phyloP scores from a whole-genome alignment of 2,888 invertebrate species.

The Drosophila limbata region DNA sequence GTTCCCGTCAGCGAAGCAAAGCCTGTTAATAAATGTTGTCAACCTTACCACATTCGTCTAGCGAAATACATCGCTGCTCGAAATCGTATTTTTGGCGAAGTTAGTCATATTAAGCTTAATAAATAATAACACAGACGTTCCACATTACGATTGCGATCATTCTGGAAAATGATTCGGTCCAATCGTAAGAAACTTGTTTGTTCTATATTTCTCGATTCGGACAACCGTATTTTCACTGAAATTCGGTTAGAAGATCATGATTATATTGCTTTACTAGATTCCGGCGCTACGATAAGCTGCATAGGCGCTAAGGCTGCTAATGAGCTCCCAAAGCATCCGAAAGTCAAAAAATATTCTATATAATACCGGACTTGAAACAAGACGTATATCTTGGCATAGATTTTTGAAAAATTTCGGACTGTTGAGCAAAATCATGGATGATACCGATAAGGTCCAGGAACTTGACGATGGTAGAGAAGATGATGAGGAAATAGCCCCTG shows the following conservation, averaged over 20 bases:
- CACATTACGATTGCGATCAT: neutral
- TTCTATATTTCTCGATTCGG: neutral
- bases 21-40: neutral
- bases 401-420: conserved; percentile 1
- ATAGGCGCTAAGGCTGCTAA: neutral
- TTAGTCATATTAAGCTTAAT: neutral
- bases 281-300: conserved; percentile 4
- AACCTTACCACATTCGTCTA: conserved; percentile 2
- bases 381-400: neutral
- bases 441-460: neutral
- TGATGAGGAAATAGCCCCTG: neutral
- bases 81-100: neutral
- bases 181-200: neutral
- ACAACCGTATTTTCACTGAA: neutral
- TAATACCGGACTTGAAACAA: neutral
- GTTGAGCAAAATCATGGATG: neutral
- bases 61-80: neutral
- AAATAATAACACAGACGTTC: neutral
- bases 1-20: neutral
- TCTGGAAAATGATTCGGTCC: neutral
- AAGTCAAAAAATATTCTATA: neutral
- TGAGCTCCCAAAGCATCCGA: neutral
- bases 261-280: neutral
- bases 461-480: neutral
- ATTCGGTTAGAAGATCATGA: neutral